These are phyloP conservation scores for Trachemys scripta DNA, from an alignment of 2,113 vertebrate species.

Conservation along the genomic window DNA sequence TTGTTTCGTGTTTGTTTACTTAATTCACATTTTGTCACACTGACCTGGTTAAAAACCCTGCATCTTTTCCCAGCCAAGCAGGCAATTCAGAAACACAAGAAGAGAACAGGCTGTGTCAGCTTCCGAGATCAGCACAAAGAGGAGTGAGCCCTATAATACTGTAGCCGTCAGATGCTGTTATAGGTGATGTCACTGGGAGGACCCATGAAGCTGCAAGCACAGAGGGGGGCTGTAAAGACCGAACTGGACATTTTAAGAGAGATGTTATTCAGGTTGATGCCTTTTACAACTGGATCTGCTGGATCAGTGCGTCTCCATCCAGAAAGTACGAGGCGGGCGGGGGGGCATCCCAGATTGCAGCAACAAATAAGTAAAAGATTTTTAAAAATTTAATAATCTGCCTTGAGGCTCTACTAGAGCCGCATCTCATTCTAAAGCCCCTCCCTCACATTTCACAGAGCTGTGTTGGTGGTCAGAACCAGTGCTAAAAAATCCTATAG, in stretches of 20 bases:
- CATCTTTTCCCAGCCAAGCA: background rate
- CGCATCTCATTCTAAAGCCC: background rate
- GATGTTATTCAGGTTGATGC: background rate
- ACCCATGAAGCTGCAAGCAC: background rate
- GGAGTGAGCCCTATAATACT: background rate
- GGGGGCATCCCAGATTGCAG: background rate
- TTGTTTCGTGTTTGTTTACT: background rate
- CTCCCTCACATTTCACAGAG: background rate
- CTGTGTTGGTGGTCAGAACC: rapidly evolving
- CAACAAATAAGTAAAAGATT: background rate
- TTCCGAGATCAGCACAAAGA: background rate
- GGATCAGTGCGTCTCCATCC: background rate
- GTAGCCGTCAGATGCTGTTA: background rate
- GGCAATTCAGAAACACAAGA: background rate
- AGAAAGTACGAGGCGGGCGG: background rate
- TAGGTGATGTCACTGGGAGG: background rate
- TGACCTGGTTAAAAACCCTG: background rate
- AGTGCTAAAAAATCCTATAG: background rate
- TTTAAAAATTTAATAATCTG: background rate
- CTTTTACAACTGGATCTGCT: background rate
- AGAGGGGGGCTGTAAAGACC: background rate
- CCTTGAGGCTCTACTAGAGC: background rate
- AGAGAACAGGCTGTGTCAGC: background rate
- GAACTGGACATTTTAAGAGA: background rate
- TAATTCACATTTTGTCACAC: background rate